Percentiles rank a stretch among this genome's conserved stretches.
Conservation (phyloP, 2,113 vertebrate genomes). For the Neogobius melanostomus region DNA sequence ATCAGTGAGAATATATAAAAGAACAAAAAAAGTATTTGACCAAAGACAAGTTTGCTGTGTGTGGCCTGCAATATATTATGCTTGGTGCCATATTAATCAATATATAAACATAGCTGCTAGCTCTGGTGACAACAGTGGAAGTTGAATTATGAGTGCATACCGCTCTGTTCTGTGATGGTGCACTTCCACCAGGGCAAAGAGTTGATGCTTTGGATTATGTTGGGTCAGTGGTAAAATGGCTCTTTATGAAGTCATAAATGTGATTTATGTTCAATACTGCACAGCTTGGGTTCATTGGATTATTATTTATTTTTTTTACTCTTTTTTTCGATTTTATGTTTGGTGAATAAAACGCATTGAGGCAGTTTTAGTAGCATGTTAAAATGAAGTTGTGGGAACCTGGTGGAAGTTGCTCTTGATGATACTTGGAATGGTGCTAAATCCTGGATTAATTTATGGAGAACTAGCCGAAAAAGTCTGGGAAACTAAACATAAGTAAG, state of each 20-base stretch:
- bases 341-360: not conserved
- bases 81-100: constrained; percentile 51
- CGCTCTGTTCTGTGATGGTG: not conserved
- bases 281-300: not conserved
- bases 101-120: constrained; percentile 52
- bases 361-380: not conserved
- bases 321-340: not conserved
- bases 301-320: not conserved
- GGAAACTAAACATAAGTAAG: no score
- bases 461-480: no score
- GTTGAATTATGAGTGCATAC: constrained; percentile 13
- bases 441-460: no score
- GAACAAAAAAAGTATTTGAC: not conserved
- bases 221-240: constrained; percentile 28
- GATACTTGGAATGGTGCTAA: no score
- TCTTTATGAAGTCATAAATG: constrained; percentile 31
- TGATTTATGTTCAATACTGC: constrained; percentile 44
- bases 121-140: constrained; percentile 24
- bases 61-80: constrained; percentile 38
- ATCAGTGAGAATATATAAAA: constrained; percentile 40
- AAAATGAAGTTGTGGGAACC: not conserved
- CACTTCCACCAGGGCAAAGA: constrained; percentile 9
- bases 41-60: constrained; percentile 31
- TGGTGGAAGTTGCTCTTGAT: no score
- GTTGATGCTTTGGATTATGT: constrained; percentile 41